Percentiles rank a stretch among this genome's conserved stretches.
Evolutionary conservation across 2,888 invertebrate species (phyloP).

Genomic region (Protophormia terraenovae): DNA sequence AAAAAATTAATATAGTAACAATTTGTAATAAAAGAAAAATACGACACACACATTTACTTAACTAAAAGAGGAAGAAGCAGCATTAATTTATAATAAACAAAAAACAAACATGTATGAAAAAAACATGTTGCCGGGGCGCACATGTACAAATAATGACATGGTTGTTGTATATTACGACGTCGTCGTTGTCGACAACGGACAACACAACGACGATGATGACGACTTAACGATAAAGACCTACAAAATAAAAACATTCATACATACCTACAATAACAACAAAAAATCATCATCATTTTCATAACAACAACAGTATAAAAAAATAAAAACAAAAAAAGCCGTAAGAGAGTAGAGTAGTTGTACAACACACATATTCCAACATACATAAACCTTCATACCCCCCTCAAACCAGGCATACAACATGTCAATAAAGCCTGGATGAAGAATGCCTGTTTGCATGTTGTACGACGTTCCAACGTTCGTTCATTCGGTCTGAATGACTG

Average conservation of each 20-base stretch:
- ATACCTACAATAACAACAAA: slow-evolving; percentile 39
- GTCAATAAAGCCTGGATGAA: neutral
- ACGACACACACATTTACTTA: slow-evolving; percentile 10
- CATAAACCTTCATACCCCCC: neutral
- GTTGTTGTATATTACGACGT: neutral
- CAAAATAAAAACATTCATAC: slow-evolving; percentile 38
- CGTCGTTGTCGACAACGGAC: neutral
- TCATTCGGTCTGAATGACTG: neutral
- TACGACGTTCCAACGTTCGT: too few relatives aligned
- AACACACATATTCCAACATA: too few relatives aligned
- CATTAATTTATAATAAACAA: slow-evolving; percentile 38
- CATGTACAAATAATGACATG: slow-evolving; percentile 46
- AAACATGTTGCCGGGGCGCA: slow-evolving; percentile 58
- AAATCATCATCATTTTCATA: slow-evolving; percentile 1
- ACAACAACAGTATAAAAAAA: slow-evolving; percentile 34
- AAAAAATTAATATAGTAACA: slow-evolving; percentile 32
- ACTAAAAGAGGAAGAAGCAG: slow-evolving; percentile 42
- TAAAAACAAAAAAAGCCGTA: neutral
- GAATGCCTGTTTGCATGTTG: neutral
- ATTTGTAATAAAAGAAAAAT: slow-evolving; percentile 43
- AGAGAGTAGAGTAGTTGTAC: neutral
- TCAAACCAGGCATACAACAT: neutral
- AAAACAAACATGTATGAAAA: neutral
- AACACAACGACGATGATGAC: slow-evolving; percentile 33
- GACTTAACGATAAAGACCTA: slow-evolving; percentile 62